These are phyloP conservation scores for Pogoniulus pusillus DNA, from an alignment of 2,797 vertebrate species.

Conservation along the genomic window DNA sequence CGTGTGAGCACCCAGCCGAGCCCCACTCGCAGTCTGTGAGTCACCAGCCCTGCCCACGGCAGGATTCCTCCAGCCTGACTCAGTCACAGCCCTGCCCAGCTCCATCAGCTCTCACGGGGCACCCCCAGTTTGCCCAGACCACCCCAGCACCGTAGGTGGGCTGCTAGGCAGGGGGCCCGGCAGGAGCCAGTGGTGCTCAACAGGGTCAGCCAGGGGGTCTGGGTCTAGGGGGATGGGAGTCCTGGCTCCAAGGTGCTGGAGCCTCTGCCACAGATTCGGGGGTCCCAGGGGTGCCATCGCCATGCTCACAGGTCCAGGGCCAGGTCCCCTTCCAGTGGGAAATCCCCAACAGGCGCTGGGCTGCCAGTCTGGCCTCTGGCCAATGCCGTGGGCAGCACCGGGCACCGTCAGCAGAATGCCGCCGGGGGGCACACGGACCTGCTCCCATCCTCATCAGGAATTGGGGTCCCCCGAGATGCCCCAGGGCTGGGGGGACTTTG, in stretches of 20 bases:
- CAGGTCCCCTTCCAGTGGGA: not conserved
- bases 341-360: not conserved
- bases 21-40: not conserved
- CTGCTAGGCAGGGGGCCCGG: not conserved
- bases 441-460: not conserved
- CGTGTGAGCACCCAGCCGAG: fast-evolving
- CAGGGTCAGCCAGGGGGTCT: no score
- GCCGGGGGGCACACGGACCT: no score
- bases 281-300: fast-evolving
- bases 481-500: fast-evolving
- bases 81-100: not conserved
- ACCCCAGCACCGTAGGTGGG: not conserved
- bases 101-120: not conserved
- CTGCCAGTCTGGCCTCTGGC: fast-evolving
- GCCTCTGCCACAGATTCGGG: fast-evolving
- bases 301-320: fast-evolving
- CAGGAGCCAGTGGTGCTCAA: not conserved
- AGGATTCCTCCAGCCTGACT: not conserved
- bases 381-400: not conserved
- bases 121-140: not conserved
- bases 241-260: not conserved
- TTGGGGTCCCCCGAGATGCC: fast-evolving
- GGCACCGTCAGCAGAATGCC: not conserved
- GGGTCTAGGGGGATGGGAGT: not conserved
- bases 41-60: not conserved